Base-by-base conservation (phyloP, 2,113 vertebrate genomes). In the Rhinoptilus africanus region DNA sequence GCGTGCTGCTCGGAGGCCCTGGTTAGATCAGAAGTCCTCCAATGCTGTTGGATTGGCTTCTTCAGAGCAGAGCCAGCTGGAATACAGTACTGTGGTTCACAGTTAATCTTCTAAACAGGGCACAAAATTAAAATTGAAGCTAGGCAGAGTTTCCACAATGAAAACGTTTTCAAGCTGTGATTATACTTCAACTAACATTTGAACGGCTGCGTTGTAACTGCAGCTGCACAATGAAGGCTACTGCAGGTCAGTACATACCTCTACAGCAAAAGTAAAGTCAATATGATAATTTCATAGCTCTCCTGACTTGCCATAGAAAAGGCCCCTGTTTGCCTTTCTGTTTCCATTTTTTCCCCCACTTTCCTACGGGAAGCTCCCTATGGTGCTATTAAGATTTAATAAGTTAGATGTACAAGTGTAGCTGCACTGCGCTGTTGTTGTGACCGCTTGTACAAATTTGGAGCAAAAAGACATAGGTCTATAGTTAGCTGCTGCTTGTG, bases 11-110 rank as follows among this genome's bases (percentile, higher is more conserved):
- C 24, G 95, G 67, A 93, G 51, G 30, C 24, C 21, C 84, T 56
- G 47, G 20, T 30, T 60, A 13, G 54, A 59, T 48, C 68, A 34
- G 11, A 11, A 56, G 32, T 34, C 79, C 75, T 51, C 2, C 27
- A 0, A 2, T 67, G 60, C 72, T 73, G 45, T 86, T 89, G 95
- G 86, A 75, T 28, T 26, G 7, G 56, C 72, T 78, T 56, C 88
- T 84, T 76, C 89, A 56, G 43, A 71, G 73, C 83, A 53, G 20
- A 89, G 92, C 91, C 96, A 97, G 91, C 91, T 97, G 96, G 88
- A 92, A 48, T 12, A 5, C 4, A 1, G 4, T 48, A 17, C 89
- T 68, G 76, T 82, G 83, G 86, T 60, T 90, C 94, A 62, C 80
- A 76, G 91, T 41, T 93, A 87, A 86, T 79, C 92, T 90, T 89